Conservation (phyloP, 2,797 vertebrate genomes). For the Malacoctenus gilli region DNA sequence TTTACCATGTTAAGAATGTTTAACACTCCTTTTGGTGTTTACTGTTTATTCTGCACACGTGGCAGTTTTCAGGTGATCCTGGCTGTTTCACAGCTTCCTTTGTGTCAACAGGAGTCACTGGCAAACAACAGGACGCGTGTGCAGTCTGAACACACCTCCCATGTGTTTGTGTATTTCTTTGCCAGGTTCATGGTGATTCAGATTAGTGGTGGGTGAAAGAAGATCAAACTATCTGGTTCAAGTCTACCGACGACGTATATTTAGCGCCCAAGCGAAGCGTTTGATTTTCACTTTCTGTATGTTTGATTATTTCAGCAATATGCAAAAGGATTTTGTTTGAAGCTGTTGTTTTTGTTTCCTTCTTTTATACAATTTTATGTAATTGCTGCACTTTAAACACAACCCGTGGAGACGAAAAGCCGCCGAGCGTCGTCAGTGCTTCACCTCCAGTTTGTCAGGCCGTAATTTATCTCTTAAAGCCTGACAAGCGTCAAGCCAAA, state of each 20-base stretch:
- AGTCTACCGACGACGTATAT: constrained; percentile 61
- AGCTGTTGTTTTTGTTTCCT: constrained; percentile 37
- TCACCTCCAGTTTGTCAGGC: constrained; percentile 26
- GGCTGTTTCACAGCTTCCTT: constrained; percentile 32
- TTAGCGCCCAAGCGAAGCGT: constrained; percentile 40
- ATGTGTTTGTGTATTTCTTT: constrained; percentile 15
- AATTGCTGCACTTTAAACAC: constrained; percentile 78
- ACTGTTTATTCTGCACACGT: constrained; percentile 10
- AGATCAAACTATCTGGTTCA: constrained; percentile 37
- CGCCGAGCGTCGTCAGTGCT: constrained; percentile 15
- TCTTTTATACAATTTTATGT: constrained; percentile 59
- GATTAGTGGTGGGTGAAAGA: constrained; percentile 27
- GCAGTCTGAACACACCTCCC: constrained; percentile 10
- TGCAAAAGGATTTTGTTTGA: constrained; percentile 54
- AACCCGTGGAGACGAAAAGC: constrained; percentile 48
- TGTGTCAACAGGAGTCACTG: constrained; percentile 26
- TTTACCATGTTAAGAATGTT: too few species aligned
- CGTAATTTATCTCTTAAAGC: constrained; percentile 32
- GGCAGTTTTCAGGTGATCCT: constrained; percentile 37
- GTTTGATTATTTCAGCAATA: constrained; percentile 53
- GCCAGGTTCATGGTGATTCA: constrained; percentile 43
- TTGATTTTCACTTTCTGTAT: constrained; percentile 51
- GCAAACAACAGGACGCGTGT: constrained; percentile 21
- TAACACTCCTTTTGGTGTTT: constrained; percentile 26
- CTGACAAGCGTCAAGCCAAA: constrained; percentile 61